Evolutionary conservation across 2,888 invertebrate genomes (phyloP).

Genomic region (Dasypolia templi): DNA sequence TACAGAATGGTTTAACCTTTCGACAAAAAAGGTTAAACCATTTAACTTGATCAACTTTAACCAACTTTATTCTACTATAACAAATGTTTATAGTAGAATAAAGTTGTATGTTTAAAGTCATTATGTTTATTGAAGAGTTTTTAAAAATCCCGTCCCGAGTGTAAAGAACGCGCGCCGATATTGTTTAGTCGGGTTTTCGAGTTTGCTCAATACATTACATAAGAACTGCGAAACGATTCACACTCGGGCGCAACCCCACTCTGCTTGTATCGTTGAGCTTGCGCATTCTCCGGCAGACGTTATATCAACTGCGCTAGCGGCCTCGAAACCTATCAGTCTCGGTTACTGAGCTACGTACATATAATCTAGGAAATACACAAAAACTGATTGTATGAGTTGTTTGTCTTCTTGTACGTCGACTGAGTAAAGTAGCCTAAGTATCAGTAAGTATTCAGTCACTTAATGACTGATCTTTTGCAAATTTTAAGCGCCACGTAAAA

Average conservation of each 20-base stretch:
- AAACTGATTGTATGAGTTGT: conserved; percentile 18
- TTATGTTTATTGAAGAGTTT: conserved; percentile 17
- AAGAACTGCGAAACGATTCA: conserved; percentile 75
- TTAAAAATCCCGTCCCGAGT: conserved; percentile 23
- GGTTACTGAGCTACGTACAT: conserved; percentile 50
- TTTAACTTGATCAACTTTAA: too few relatives aligned
- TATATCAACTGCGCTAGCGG: conserved; percentile 65
- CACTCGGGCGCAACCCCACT: conserved; percentile 66
- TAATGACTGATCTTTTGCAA: neutral
- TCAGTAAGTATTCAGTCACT: neutral
- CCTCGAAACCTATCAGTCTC: conserved; percentile 58
- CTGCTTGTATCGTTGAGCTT: conserved; percentile 67
- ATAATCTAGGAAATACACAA: conserved; percentile 40
- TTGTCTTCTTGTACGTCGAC: neutral
- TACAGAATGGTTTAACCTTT: conserved; percentile 39
- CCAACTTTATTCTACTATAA: too few relatives aligned
- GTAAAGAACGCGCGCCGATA: conserved; percentile 36
- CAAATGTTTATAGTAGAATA: conserved; percentile 4
- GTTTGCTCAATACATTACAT: conserved; percentile 80
- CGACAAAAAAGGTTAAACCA: too few relatives aligned
- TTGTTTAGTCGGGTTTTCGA: conserved; percentile 54
- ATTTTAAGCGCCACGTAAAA: neutral
- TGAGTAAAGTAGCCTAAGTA: neutral
- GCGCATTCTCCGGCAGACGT: conserved; percentile 64
- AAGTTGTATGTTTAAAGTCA: conserved; percentile 2